Evolutionary conservation across 1,140 invertebrate genomes (phyloP).

Genomic region (Bombus sylvicola): DNA sequence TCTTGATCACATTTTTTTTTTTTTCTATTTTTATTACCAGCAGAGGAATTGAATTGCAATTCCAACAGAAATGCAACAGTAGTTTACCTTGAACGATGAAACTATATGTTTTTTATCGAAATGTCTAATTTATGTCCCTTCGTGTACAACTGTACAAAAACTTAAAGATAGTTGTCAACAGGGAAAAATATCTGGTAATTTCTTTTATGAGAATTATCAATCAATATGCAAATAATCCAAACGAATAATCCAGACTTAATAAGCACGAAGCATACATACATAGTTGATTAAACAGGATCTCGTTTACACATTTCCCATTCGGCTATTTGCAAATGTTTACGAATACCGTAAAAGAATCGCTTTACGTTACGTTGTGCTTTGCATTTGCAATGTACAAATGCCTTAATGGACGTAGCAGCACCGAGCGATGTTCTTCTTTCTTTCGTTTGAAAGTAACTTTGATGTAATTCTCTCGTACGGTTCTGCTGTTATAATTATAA

Average conservation of each 20-base stretch:
- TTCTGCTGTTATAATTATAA: neutral
- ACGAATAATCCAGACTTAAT: neutral
- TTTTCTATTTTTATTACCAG: too few species aligned
- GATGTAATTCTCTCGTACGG: neutral
- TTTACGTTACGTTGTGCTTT: constrained; percentile 4
- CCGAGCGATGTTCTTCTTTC: neutral
- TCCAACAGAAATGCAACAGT: neutral
- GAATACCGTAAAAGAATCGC: constrained; percentile 35
- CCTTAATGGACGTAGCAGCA: neutral
- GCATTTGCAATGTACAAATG: neutral
- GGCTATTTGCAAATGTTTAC: constrained; percentile 37
- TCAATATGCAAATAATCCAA: neutral
- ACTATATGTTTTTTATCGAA: neutral
- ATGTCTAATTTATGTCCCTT: neutral
- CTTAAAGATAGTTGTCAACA: neutral
- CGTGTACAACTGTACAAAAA: neutral
- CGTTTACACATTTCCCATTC: constrained; percentile 24
- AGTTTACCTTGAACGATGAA: constrained; percentile 7
- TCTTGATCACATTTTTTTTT: too few species aligned
- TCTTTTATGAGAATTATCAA: neutral
- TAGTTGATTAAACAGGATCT: neutral
- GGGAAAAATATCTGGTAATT: neutral
- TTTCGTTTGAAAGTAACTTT: neutral
- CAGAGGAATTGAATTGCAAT: neutral
- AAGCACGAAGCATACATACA: neutral